These are phyloP conservation scores for Lepidiolamprologus cunningtoni DNA, from an alignment of 2,113 vertebrate genomes.

Conservation along the genomic window DNA sequence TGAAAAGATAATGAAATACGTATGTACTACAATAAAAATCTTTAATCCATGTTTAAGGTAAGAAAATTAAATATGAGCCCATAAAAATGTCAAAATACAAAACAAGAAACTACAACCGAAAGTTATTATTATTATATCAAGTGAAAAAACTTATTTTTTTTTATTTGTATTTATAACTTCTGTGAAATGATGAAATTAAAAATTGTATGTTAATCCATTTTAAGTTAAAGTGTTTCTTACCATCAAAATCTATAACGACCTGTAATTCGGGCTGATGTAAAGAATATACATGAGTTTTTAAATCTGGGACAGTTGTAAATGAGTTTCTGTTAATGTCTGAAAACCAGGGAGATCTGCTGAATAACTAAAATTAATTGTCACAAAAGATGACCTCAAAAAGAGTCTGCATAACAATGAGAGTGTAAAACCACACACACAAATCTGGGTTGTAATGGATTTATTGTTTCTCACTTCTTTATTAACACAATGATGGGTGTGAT, in stretches of 20 bases:
- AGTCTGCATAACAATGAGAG: neutral
- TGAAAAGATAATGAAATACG: fast-evolving
- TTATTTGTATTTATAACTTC: neutral
- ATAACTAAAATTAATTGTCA: neutral
- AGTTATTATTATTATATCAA: neutral
- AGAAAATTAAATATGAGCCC: neutral
- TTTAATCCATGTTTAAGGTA: neutral
- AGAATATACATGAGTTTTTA: neutral
- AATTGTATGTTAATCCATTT: neutral
- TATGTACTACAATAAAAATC: neutral
- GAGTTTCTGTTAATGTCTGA: neutral
- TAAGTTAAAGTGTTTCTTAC: neutral
- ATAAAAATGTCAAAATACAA: neutral
- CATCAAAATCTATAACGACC: neutral
- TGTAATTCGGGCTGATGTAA: neutral
- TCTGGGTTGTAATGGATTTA: neutral
- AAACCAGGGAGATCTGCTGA: neutral
- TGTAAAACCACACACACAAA: neutral
- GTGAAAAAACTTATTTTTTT: no score
- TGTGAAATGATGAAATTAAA: neutral
- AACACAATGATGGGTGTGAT: neutral
- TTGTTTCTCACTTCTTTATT: neutral
- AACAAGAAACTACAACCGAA: neutral
- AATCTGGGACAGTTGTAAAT: neutral
- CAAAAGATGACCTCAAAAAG: neutral